Conservation (phyloP, 92 coral and sea anemone species). For the Montipora capitata region DNA sequence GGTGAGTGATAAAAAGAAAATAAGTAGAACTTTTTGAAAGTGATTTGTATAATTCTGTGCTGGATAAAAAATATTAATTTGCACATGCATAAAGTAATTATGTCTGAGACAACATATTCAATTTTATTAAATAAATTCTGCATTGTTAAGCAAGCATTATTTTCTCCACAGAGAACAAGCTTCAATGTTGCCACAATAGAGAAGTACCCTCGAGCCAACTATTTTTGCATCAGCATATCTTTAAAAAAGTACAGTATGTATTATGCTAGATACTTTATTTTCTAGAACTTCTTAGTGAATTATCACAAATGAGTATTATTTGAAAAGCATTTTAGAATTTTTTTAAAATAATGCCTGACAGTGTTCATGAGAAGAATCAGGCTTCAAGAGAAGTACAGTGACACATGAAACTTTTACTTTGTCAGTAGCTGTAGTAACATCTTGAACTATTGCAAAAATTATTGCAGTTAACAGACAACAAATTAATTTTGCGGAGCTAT, state of each 20-base stretch:
- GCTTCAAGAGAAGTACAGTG: background rate
- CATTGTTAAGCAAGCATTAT: background rate
- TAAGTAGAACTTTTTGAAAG: background rate
- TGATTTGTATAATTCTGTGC: too few species aligned
- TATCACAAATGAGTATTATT: background rate
- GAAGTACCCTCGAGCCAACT: conserved; percentile 11
- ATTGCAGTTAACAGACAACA: too few species aligned
- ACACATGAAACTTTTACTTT: background rate
- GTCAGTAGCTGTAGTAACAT: background rate
- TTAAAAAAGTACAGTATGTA: conserved; percentile 1
- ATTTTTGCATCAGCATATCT: conserved; percentile 12
- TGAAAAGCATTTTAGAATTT: conserved; percentile 15
- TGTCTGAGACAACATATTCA: too few species aligned
- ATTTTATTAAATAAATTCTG: background rate
- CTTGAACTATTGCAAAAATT: background rate
- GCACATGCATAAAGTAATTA: too few species aligned
- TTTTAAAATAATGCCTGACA: background rate
- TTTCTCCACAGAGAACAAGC: conserved; percentile 16
- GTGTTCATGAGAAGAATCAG: background rate
- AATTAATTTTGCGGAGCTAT: too few species aligned
- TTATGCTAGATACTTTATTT: background rate
- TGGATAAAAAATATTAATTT: too few species aligned
- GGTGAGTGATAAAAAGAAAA: background rate
- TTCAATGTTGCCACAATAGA: background rate
- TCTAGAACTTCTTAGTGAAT: conserved; percentile 8